Base-by-base conservation (phyloP, 2,888 invertebrate genomes). In the Plebejus argus region DNA sequence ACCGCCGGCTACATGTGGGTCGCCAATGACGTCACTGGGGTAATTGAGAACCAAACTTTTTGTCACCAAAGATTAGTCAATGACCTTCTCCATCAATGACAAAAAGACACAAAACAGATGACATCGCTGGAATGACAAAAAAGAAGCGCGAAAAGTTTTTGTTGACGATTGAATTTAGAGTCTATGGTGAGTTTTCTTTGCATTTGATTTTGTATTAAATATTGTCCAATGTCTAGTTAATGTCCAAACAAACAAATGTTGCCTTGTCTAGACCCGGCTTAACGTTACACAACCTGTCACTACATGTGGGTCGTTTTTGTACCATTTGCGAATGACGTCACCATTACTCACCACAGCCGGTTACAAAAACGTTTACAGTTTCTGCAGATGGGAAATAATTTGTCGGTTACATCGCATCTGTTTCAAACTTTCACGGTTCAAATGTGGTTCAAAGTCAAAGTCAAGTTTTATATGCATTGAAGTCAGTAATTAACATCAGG, bases 271-370 rank as follows among this genome's bases (percentile, higher is more conserved):
- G 23, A 61, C 12, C 4, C 61, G 3, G 61, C 23, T 23, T 61
- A 20, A 20, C 61, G 10, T 61, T 61, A 61, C 61, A 61, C 61
- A 61, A 61, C 61, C 61, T 61, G 61, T 61, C 23, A 23, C 58
- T 20, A 10, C 61, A 61, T 61, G 61, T 61, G 61, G 61, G 61
- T 20, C 58, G 58, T 23, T 61, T 58, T 61, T 61, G 61, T 23
- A 61, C 61, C 61, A 61, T 61, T 61, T 23, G 61, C 61, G 23
- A 61, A 23, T 61, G 61, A 61, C 61, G 61, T 61, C 61, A 61
- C 23, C 3, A 23, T 61, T 61, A 61, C 61, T 61, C 61, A 61
- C 61, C 61, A 61, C 61, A 12, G 61, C 10, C 20, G 8, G 58
- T 58, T 58, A 61, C 61, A 23, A 72, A 72, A 72, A 45, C n/a